Evolutionary conservation across 2,797 vertebrate species (phyloP).

Genomic region (Cyprinella venusta): DNA sequence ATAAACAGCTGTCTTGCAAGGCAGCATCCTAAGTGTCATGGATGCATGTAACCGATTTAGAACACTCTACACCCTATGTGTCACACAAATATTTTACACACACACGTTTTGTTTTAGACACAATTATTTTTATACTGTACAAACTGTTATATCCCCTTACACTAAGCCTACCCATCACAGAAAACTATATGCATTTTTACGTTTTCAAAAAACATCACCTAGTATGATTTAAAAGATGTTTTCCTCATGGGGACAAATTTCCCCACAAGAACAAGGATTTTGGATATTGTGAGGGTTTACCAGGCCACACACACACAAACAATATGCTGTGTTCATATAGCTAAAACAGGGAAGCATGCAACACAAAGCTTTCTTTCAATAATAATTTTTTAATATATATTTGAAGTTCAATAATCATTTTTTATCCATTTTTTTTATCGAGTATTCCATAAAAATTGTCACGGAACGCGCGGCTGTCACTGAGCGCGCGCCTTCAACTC

Average conservation of each 20-base stretch:
- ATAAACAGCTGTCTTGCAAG: not conserved
- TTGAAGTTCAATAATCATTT: too few relatives aligned
- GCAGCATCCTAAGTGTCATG: constrained; percentile 8
- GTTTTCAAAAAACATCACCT: not conserved
- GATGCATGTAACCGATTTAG: constrained; percentile 15
- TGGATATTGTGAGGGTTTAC: not conserved
- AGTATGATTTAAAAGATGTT: not conserved
- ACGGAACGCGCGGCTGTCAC: too few relatives aligned
- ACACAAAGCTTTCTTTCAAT: too few relatives aligned
- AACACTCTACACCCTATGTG: constrained; percentile 7
- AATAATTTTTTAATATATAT: too few relatives aligned
- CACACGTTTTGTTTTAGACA: not conserved
- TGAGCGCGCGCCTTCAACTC: too few relatives aligned
- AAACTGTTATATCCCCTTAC: not conserved
- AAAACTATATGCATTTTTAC: not conserved
- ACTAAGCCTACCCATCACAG: not conserved
- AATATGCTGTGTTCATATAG: too few relatives aligned
- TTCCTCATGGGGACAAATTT: not conserved
- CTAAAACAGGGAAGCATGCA: too few relatives aligned
- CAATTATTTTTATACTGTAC: not conserved
- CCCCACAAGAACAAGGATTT: not conserved
- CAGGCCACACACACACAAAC: too few relatives aligned
- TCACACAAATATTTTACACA: not conserved
- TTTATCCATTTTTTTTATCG: too few relatives aligned
- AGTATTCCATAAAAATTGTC: too few relatives aligned